phyloP scores from a whole-genome alignment of 2,888 invertebrate genomes.

The Sinhomidia bicolor region DNA sequence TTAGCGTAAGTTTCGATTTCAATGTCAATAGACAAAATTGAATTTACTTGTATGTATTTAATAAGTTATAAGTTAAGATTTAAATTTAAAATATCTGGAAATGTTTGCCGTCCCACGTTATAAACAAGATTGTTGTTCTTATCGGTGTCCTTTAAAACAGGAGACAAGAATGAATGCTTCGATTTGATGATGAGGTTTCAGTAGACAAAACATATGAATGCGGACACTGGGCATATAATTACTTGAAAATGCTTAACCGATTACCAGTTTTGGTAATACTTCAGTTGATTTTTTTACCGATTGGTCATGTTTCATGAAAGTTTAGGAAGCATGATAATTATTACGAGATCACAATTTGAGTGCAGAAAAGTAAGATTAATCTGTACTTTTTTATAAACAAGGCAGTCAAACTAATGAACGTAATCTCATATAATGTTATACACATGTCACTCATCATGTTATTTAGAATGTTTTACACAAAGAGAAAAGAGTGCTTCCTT shows the following conservation, averaged over 20 bases:
- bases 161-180: constrained; percentile 57
- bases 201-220: constrained; percentile 44
- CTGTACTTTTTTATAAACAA: constrained; percentile 18
- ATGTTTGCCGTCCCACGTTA: constrained; percentile 80
- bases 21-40: constrained; percentile 43
- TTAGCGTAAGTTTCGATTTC: constrained; percentile 40
- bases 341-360: constrained; percentile 70
- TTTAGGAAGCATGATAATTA: constrained; percentile 58
- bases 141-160: constrained; percentile 62
- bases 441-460: constrained; percentile 40
- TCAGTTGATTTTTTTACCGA: constrained; percentile 70
- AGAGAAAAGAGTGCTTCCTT: constrained; percentile 37
- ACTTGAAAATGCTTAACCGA: constrained; percentile 54
- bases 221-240: constrained; percentile 65
- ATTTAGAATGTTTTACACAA: not conserved
- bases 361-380: constrained; percentile 27
- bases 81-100: constrained; percentile 70
- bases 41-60: constrained; percentile 32
- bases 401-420: constrained; percentile 40
- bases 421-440: constrained; percentile 45
- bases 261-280: constrained; percentile 59
- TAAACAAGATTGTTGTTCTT: constrained; percentile 59
- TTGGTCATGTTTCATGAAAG: constrained; percentile 68
- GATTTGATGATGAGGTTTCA: constrained; percentile 50
- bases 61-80: constrained; percentile 51